These are phyloP conservation scores for Frieseomelitta varia DNA, from an alignment of 1,140 invertebrate species.

Conservation along the genomic window DNA sequence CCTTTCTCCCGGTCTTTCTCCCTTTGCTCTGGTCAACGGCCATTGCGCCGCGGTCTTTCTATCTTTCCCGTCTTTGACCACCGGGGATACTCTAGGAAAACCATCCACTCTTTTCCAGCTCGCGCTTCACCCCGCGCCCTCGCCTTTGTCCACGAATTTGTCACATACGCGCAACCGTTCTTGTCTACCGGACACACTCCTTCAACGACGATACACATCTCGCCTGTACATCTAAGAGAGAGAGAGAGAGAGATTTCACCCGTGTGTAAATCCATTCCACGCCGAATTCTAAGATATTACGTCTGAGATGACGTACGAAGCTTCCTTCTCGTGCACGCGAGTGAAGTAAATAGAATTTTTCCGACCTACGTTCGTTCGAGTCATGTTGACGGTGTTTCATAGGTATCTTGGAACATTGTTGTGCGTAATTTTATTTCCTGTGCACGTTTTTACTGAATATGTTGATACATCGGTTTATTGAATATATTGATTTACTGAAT, in stretches of 20 bases:
- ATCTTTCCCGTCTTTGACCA: conserved; percentile 40
- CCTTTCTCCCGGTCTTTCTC: background rate
- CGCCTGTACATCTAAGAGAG: background rate
- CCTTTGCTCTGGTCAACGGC: background rate
- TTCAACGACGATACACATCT: conserved; percentile 2
- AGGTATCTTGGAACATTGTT: background rate
- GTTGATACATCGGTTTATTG: no score
- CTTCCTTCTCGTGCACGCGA: background rate
- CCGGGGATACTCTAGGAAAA: conserved; percentile 39
- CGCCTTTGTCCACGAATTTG: conserved; percentile 61
- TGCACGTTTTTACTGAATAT: background rate
- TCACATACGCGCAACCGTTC: conserved; percentile 32
- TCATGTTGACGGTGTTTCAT: background rate
- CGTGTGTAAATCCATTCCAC: background rate
- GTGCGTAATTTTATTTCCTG: background rate
- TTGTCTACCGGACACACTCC: conserved; percentile 35
- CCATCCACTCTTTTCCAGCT: conserved; percentile 47
- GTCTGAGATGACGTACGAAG: background rate
- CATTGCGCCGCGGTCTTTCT: conserved; percentile 24
- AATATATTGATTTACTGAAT: no score
- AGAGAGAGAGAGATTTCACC: background rate
- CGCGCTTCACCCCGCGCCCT: conserved; percentile 56
- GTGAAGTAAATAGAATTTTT: background rate
- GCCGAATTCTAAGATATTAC: background rate
- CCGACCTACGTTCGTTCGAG: background rate